Percentiles rank a stretch among this genome's conserved stretches.
Conservation (phyloP, 2,888 invertebrate species). For the Byasa hedistus region DNA sequence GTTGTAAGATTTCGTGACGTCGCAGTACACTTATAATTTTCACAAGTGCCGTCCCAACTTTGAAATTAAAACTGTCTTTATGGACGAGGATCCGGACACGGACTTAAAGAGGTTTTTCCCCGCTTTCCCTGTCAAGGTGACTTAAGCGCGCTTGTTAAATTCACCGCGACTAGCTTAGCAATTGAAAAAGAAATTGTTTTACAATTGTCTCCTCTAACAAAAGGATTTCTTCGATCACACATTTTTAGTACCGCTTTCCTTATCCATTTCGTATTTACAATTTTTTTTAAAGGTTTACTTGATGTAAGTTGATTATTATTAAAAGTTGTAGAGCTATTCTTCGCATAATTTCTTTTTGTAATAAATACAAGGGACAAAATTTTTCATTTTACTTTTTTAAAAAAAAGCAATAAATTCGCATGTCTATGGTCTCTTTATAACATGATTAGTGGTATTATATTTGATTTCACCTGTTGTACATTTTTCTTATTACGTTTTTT, state of each 20-base stretch:
- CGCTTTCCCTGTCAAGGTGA: conserved; percentile 25
- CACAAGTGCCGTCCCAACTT: not conserved
- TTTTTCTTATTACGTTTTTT: not conserved
- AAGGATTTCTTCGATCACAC: not conserved
- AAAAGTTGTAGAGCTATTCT: too few relatives aligned
- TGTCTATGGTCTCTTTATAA: too few relatives aligned
- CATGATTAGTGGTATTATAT: too few relatives aligned
- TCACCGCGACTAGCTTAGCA: conserved; percentile 14
- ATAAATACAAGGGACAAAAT: too few relatives aligned
- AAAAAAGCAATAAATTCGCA: too few relatives aligned
- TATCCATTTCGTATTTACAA: not conserved
- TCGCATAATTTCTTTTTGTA: too few relatives aligned
- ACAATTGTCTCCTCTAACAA: not conserved
- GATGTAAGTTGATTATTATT: too few relatives aligned
- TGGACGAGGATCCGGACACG: conserved; percentile 23
- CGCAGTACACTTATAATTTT: not conserved
- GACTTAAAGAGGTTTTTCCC: conserved; percentile 20
- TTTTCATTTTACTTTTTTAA: too few relatives aligned
- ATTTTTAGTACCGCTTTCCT: not conserved
- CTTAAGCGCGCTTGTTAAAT: conserved; percentile 21
- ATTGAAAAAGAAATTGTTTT: conserved; percentile 12
- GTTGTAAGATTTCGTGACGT: not conserved
- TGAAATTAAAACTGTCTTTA: conserved; percentile 22
- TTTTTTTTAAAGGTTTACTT: too few relatives aligned
- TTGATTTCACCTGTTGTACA: not conserved